Conservation (phyloP, 2,888 invertebrate genomes). For the Nebria salina region DNA sequence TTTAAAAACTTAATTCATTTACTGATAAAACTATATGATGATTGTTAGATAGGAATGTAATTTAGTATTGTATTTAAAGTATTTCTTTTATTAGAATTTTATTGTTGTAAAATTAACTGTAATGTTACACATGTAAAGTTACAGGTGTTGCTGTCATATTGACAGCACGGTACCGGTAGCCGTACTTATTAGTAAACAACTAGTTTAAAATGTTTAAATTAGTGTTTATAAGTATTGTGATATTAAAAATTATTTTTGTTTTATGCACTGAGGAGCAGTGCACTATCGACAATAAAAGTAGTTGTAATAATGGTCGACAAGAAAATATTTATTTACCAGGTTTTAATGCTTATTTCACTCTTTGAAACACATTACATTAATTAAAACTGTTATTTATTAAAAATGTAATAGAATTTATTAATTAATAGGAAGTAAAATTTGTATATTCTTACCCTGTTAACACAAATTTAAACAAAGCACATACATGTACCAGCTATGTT, state of each 20-base stretch:
- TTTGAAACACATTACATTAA: no score
- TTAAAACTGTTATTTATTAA: no score
- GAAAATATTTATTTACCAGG: slow-evolving; percentile 58
- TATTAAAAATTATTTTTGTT: slow-evolving; percentile 17
- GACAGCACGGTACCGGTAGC: slow-evolving; percentile 11
- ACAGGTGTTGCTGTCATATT: slow-evolving; percentile 11
- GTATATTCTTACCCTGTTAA: no score
- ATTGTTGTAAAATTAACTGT: neutral
- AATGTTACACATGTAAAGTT: neutral
- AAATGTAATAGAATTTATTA: no score
- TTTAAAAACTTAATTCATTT: neutral
- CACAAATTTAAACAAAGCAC: no score
- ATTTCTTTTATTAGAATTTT: neutral
- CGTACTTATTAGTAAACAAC: neutral
- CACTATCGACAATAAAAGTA: slow-evolving; percentile 50
- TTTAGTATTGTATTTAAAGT: no score
- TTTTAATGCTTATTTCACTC: slow-evolving; percentile 48
- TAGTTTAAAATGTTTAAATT: slow-evolving; percentile 10
- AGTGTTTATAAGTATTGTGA: neutral
- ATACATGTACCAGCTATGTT: no score
- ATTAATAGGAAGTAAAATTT: no score
- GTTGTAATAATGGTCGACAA: slow-evolving; percentile 50
- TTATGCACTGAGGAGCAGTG: slow-evolving; percentile 51
- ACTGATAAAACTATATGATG: neutral
- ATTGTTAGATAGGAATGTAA: no score